These are phyloP conservation scores for Furnarius figulus DNA, from an alignment of 2,113 vertebrate genomes.

Conservation along the genomic window DNA sequence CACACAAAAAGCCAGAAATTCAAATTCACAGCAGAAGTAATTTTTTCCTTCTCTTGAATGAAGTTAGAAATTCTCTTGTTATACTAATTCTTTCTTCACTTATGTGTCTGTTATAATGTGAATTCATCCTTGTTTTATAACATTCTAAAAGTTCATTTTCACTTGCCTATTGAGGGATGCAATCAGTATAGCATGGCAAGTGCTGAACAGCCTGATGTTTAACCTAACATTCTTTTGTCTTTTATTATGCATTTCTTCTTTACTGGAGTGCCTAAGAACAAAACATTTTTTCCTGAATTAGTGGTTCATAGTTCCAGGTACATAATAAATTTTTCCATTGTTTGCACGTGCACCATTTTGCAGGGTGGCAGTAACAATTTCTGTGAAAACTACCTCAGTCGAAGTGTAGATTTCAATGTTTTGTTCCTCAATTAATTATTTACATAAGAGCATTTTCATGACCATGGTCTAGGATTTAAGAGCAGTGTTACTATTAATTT, in stretches of 20 bases:
- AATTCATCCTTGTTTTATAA: not conserved
- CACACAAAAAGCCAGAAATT: not conserved
- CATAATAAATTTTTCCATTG: not conserved
- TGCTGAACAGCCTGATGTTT: not conserved
- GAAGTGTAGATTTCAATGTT: not conserved
- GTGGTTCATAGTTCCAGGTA: not conserved
- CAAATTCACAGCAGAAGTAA: not conserved
- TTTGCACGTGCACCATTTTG: not conserved
- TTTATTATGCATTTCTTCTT: not conserved
- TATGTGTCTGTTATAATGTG: fast-evolving
- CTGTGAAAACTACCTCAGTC: not conserved
- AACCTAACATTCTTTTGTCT: not conserved
- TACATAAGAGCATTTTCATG: not conserved
- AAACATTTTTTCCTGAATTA: not conserved
- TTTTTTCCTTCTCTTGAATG: not conserved
- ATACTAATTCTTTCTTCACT: not conserved
- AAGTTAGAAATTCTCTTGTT: not conserved
- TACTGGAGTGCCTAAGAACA: not conserved
- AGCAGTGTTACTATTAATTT: not conserved
- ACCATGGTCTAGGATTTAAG: not conserved
- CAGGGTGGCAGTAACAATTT: not conserved
- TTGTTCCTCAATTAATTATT: not conserved
- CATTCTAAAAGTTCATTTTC: not conserved
- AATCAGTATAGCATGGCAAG: not conserved
- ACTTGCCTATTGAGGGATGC: not conserved